Conservation (phyloP, 2,113 vertebrate genomes). For the Saccopteryx leptura region DNA sequence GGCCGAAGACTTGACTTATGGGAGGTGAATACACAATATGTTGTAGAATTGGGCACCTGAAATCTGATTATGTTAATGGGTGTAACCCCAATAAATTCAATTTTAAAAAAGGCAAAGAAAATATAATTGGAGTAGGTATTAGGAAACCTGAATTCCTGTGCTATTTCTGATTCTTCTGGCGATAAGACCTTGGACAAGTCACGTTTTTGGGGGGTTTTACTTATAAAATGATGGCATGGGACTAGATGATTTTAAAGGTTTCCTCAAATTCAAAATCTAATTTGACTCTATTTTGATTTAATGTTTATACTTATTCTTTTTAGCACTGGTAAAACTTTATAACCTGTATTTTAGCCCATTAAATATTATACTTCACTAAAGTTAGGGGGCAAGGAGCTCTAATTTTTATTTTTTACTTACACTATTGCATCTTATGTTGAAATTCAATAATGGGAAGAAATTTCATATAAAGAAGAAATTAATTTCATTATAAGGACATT, state of each 20-base stretch:
- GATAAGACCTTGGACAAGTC: neutral
- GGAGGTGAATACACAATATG: no score
- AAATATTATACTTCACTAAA: slow-evolving; percentile 42
- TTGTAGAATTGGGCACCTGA: no score
- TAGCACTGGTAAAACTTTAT: slow-evolving; percentile 12
- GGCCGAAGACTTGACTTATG: no score
- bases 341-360: slow-evolving; percentile 45
- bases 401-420: slow-evolving; percentile 61
- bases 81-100: no score
- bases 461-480: slow-evolving; percentile 60
- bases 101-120: neutral
- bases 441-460: slow-evolving; percentile 50
- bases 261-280: slow-evolving; percentile 60
- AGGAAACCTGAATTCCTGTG: neutral
- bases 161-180: neutral
- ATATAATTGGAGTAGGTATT: neutral
- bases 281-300: slow-evolving; percentile 42
- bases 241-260: slow-evolving; percentile 39
- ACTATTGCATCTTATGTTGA: slow-evolving; percentile 45
- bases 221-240: slow-evolving; percentile 49
- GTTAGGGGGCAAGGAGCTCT: neutral
- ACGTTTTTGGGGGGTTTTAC: neutral
- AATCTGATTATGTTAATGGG: no score
- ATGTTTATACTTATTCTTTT: slow-evolving; percentile 54
- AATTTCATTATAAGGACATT: slow-evolving; percentile 1